These are phyloP conservation scores for Argyresthia goedartella DNA, from an alignment of 2,888 invertebrate genomes.

Conservation along the genomic window DNA sequence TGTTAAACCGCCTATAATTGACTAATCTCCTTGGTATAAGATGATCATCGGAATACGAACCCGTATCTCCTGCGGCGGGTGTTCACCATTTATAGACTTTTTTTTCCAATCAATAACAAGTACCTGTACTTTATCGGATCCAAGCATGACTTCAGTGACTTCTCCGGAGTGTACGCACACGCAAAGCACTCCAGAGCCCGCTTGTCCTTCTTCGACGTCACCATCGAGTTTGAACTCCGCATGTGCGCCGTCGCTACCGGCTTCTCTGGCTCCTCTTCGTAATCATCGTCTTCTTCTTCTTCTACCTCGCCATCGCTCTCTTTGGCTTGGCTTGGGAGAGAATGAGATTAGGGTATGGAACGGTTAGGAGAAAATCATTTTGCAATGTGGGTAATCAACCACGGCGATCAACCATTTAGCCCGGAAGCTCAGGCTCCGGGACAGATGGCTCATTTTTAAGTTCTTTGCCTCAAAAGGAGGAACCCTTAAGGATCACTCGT, in stretches of 20 bases:
- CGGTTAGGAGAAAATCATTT: background rate
- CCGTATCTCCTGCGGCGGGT: too few relatives aligned
- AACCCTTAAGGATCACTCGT: too few relatives aligned
- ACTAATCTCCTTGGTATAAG: too few relatives aligned
- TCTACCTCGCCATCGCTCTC: constrained; percentile 7
- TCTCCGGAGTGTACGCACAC: constrained; percentile 48
- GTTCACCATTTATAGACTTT: too few relatives aligned
- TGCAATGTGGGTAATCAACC: too few relatives aligned
- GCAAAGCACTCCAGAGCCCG: constrained; percentile 53
- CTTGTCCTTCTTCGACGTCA: constrained; percentile 24
- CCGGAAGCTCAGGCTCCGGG: too few relatives aligned
- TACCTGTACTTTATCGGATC: constrained; percentile 56
- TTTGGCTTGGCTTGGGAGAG: constrained; percentile 19
- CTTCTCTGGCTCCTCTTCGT: constrained; percentile 24
- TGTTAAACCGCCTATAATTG: too few relatives aligned
- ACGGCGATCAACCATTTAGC: too few relatives aligned
- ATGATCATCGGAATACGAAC: too few relatives aligned
- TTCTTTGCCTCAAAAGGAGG: too few relatives aligned
- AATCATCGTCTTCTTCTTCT: constrained; percentile 31
- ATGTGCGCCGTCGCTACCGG: background rate
- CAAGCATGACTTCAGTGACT: constrained; percentile 41
- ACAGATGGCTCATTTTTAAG: too few relatives aligned
- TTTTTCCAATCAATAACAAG: too few relatives aligned
- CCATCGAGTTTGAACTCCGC: background rate
- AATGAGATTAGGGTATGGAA: constrained; percentile 15